Evolutionary conservation across 2,113 vertebrate genomes (phyloP), one percentile per base, ranked within the genome.

Genomic region (Pollachius pollachius): DNA sequence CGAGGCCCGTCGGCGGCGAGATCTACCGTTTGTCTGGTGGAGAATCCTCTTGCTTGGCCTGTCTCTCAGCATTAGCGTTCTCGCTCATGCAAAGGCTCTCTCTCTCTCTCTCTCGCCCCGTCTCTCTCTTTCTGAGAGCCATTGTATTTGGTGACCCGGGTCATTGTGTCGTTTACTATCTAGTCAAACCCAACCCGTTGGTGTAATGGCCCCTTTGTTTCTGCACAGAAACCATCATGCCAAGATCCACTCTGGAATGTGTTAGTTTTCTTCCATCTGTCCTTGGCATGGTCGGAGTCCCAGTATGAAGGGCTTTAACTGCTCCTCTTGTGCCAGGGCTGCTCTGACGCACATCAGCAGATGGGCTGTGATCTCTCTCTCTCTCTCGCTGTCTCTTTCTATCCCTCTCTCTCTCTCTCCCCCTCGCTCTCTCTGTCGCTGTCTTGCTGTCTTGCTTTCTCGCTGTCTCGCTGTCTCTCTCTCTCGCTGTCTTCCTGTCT

Each of bases 291-390:
- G 64, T 71, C 68, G 52, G 67, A 82, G 68, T 67, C 61, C 67
- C 17, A 11, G 41, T 66, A 52, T 52, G 58, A 78, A 84, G 77
- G 66, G 69, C 67, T 75, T 68, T 64, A 73, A 65, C 73, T 65
- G 69, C 70, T 81, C 62, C 62, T 60, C 61, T 80, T 77, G 69
- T 80, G 79, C 64, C 81, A 83, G 70, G 84, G 63, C 81, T 81
- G 68, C 60, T 70, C 66, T 89, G 87, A 89, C 77, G 74, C 71
- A 85, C 68, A 80, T 80, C 52, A 84, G 75, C 87, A 89, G 87
- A 89, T 89, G 89, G 84, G 79, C 64, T 74, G 73, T 75, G 67
- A 77, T 73, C 74, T 30, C 71, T 68, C 8, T 1, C 11, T 1
- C 15, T 65, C 59, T 67, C 25, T 25, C 15, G 7, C 63, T 18